phyloP scores from a whole-genome alignment of 2,113 vertebrate species.

The Ammodramus savannarum region DNA sequence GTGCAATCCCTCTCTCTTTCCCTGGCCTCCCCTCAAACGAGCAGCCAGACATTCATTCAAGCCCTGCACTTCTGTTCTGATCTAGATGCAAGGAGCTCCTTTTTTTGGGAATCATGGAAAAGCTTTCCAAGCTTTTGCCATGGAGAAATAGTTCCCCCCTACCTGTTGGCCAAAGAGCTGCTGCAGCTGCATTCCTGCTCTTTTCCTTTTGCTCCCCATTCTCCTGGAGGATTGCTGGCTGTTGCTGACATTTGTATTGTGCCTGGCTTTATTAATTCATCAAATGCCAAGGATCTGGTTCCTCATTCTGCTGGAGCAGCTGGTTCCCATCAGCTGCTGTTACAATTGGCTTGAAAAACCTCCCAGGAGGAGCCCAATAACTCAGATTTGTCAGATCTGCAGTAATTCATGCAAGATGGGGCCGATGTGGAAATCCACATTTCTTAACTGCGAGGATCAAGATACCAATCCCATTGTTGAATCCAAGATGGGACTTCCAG shows the following conservation, averaged over 20 bases:
- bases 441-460: slow-evolving; percentile 4
- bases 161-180: slow-evolving; percentile 31
- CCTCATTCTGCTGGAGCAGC: slow-evolving; percentile 63
- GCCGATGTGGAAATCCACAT: slow-evolving; percentile 43
- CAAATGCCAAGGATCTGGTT: slow-evolving; percentile 51
- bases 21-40: background rate
- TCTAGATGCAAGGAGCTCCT: background rate
- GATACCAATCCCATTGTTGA: slow-evolving; percentile 14
- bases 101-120: background rate
- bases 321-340: slow-evolving; percentile 61
- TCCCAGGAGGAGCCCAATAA: slow-evolving; percentile 40
- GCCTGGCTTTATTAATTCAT: slow-evolving; percentile 60
- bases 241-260: slow-evolving; percentile 56
- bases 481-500: background rate
- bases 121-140: background rate
- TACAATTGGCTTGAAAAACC: slow-evolving; percentile 50
- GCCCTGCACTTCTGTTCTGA: background rate
- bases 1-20: background rate
- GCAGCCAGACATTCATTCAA: background rate
- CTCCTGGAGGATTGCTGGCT: slow-evolving; percentile 22
- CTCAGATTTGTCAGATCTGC: slow-evolving; percentile 34
- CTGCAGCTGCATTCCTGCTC: background rate
- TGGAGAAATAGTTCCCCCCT: background rate
- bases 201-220: background rate
- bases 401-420: slow-evolving; percentile 39